Base-by-base conservation (phyloP, 2,113 vertebrate genomes). In the Zapornia atra region DNA sequence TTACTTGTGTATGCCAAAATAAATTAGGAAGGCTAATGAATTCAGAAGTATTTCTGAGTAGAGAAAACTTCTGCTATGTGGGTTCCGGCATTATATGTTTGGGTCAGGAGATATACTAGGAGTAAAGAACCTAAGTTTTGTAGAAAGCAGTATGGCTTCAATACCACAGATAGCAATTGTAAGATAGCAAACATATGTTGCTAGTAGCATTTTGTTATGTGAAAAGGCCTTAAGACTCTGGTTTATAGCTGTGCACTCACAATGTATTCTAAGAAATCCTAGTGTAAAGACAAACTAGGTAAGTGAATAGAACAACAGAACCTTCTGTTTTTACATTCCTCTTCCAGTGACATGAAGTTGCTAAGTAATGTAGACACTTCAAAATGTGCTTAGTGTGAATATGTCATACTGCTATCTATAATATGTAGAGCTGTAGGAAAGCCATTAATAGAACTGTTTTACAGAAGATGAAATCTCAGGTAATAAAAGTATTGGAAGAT, bases 231-330 rank as follows among this genome's bases (percentile, higher is more conserved):
- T 65, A 48, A 68, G 72, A 72, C 53, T 36, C 20, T 29, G 48
- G 8, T 69, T 88, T 66, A 50, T 29, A 59, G 12, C 17, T 78
- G 24, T 63, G 21, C 11, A n/a, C 5, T 81, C 91, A 14, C 10
- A 79, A 15, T 8, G 5, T 20, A 31, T 31, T 7, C 28, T 70
- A n/a, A 69, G 63, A 85, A 90, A 77, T 70, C 12, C 18, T 36
- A 20, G 13, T 5, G 5, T 20, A 44, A 33, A 22, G 14, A 63
- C 50, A 76, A 87, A 56, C 0, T 0, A 5, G 73, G 5, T 19
- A 87, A 82, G 9, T 31, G 22, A 48, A 33, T 7, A 70, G n/a
- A 78, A 17, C 7, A 66, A 57, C 26, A 65, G 34, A 48, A 61
- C 42, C 28, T 85, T 85, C 26, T 1, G 2, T 15, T 81, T 86